Conservation (phyloP, 2,888 invertebrate genomes). For the Dichetophora obliterata region DNA sequence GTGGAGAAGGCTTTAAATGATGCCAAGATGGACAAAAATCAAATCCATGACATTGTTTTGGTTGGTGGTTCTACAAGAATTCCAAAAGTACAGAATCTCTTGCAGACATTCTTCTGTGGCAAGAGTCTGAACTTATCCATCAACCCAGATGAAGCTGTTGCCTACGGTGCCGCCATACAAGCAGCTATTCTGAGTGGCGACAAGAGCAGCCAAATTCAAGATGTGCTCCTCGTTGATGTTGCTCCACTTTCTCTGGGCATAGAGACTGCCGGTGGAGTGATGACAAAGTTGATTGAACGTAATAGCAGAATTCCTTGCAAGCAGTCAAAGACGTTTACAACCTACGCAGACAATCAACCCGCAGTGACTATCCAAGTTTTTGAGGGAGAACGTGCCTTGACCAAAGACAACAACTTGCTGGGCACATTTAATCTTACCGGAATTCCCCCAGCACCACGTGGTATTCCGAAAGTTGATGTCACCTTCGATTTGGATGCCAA, state of each 20-base stretch:
- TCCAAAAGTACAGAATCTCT: slow-evolving; percentile 81
- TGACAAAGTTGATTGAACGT: slow-evolving; percentile 82
- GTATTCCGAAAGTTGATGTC: slow-evolving; percentile 88
- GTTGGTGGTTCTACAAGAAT: slow-evolving; percentile 87
- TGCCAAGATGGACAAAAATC: slow-evolving; percentile 82
- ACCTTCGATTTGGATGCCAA: slow-evolving; percentile 90
- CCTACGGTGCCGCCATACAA: slow-evolving; percentile 83
- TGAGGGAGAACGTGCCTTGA: slow-evolving; percentile 89
- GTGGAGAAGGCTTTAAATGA: slow-evolving; percentile 84
- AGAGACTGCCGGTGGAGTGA: slow-evolving; percentile 86
- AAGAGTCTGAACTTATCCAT: slow-evolving; percentile 81
- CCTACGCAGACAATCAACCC: slow-evolving; percentile 85
- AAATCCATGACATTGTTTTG: slow-evolving; percentile 83
- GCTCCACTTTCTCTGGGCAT: slow-evolving; percentile 80
- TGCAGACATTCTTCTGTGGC: slow-evolving; percentile 82
- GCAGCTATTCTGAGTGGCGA: slow-evolving; percentile 80
- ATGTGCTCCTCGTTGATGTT: slow-evolving; percentile 79
- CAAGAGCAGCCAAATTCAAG: slow-evolving; percentile 80
- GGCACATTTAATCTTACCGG: slow-evolving; percentile 97
- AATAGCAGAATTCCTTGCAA: slow-evolving; percentile 81
- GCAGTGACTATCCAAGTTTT: slow-evolving; percentile 81
- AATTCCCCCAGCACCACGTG: slow-evolving; percentile 94
- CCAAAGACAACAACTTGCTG: slow-evolving; percentile 92
- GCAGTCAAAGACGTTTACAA: slow-evolving; percentile 81
- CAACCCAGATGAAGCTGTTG: slow-evolving; percentile 86